Percentiles rank a stretch among this genome's conserved stretches.
Evolutionary conservation across 1,140 invertebrate species (phyloP).

Genomic region (Drosophila mojavensis): DNA sequence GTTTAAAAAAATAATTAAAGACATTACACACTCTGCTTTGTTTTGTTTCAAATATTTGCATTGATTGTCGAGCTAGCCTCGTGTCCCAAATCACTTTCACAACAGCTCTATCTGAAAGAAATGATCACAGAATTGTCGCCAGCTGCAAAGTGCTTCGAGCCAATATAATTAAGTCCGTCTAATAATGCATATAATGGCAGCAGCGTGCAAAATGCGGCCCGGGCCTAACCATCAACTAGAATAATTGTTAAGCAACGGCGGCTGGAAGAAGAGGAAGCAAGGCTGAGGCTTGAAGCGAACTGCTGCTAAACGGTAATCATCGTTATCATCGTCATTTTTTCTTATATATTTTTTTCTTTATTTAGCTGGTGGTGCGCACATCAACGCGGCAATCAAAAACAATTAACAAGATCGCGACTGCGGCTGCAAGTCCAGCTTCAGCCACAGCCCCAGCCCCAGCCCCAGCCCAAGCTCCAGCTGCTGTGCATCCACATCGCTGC

Average conservation of each 20-base stretch:
- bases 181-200: conserved; percentile 63
- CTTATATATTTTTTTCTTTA: conserved; percentile 2
- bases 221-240: conserved; percentile 35
- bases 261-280: conserved; percentile 37
- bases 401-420: conserved; percentile 76
- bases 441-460: conserved; percentile 4
- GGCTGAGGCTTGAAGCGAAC: conserved; percentile 35
- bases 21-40: too few relatives aligned
- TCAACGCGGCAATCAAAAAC: conserved; percentile 78
- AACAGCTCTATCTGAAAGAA: not conserved
- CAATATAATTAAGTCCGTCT: conserved; percentile 35
- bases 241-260: conserved; percentile 59
- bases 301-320: conserved; percentile 73
- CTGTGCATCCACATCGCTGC: not conserved
- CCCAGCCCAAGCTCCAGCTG: not conserved
- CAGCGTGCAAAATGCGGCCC: conserved; percentile 35
- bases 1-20: too few relatives aligned
- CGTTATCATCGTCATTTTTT: conserved; percentile 32
- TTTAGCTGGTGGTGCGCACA: conserved; percentile 64
- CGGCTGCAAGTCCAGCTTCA: conserved; percentile 4
- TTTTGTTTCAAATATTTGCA: not conserved
- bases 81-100: conserved; percentile 3
- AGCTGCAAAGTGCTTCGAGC: conserved; percentile 15
- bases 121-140: conserved; percentile 5
- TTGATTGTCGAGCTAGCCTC: not conserved